Conservation (phyloP, 2,888 invertebrate species). For the Cantharis lateralis region DNA sequence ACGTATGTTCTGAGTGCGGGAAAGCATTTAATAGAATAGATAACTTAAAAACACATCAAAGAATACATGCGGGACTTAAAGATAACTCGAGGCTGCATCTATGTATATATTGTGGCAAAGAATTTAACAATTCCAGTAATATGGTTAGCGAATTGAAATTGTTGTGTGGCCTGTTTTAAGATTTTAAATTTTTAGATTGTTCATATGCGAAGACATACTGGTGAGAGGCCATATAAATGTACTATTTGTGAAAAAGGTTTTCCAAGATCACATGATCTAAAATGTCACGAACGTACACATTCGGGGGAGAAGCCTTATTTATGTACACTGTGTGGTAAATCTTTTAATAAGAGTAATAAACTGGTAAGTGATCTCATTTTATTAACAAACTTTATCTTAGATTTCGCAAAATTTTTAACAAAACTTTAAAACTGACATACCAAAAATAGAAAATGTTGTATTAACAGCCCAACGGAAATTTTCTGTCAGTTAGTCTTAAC, state of each 20-base stretch:
- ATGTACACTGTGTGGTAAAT: constrained; percentile 55
- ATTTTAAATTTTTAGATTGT: constrained; percentile 50
- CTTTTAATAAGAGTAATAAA: constrained; percentile 57
- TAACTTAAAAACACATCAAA: constrained; percentile 54
- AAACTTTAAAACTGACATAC: too few relatives aligned
- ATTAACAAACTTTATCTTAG: not conserved
- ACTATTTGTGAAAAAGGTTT: constrained; percentile 55
- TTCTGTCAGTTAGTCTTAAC: too few relatives aligned
- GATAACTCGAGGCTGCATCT: constrained; percentile 54
- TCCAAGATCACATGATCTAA: constrained; percentile 56
- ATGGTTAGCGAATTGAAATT: constrained; percentile 47
- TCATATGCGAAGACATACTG: constrained; percentile 56
- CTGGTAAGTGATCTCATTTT: constrained; percentile 47
- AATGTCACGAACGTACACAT: constrained; percentile 56
- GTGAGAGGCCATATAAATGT: constrained; percentile 56
- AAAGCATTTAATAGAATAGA: constrained; percentile 64
- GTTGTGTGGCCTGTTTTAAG: not conserved
- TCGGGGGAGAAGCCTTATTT: constrained; percentile 56
- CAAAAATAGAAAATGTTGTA: too few relatives aligned
- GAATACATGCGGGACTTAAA: constrained; percentile 53
- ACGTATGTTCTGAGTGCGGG: constrained; percentile 66
- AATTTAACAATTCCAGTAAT: constrained; percentile 57
- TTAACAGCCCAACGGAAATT: too few relatives aligned
- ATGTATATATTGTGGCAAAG: constrained; percentile 56
- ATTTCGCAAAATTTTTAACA: not conserved